Conservation (phyloP, 1,140 invertebrate genomes). For the Mesaphorura yosii region DNA sequence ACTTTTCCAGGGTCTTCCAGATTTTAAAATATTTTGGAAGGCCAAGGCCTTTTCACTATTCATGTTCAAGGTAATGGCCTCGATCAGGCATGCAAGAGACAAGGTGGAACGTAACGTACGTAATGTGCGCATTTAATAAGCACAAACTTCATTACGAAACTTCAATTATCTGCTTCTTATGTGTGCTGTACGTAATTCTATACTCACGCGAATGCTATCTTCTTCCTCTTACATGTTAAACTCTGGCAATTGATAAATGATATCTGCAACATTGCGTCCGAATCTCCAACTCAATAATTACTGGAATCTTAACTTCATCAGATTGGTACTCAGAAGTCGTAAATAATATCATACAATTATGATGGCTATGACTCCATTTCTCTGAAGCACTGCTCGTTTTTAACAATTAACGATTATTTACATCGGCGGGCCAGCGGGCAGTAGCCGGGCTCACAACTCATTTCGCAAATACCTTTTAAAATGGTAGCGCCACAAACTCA, state of each 20-base stretch:
- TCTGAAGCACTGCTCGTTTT: too few relatives aligned
- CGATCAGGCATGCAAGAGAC: background rate
- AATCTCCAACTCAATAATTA: too few relatives aligned
- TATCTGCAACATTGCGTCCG: background rate
- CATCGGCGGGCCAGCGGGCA: too few relatives aligned
- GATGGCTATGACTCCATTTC: too few relatives aligned
- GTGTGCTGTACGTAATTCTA: background rate
- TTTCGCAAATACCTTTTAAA: too few relatives aligned
- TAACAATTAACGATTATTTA: too few relatives aligned
- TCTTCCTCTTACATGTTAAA: background rate
- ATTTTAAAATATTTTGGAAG: background rate
- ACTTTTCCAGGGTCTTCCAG: background rate
- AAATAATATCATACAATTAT: too few relatives aligned
- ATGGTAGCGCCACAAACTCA: too few relatives aligned
- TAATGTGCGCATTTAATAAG: background rate
- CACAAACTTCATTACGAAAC: background rate
- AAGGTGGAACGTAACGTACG: background rate
- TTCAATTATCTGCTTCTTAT: background rate
- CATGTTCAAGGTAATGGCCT: background rate
- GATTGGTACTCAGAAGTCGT: too few relatives aligned
- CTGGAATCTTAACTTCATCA: too few relatives aligned
- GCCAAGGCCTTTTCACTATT: constrained; percentile 1
- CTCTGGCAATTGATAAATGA: background rate
- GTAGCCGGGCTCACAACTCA: too few relatives aligned
- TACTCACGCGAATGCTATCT: background rate